These are phyloP conservation scores for Nomada ruficornis DNA, from an alignment of 2,888 invertebrate genomes.

Conservation along the genomic window DNA sequence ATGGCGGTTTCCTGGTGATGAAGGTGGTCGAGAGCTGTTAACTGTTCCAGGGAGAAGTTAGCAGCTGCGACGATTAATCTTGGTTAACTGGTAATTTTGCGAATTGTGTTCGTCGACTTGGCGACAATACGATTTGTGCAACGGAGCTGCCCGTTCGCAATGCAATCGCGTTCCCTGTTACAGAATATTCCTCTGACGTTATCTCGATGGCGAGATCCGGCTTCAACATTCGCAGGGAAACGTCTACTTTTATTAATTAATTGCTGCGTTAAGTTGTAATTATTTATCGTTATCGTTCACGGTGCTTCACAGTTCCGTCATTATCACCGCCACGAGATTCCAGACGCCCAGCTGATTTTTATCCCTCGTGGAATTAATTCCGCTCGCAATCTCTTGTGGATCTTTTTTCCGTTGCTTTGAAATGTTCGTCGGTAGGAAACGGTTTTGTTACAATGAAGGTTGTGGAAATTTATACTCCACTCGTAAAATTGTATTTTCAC, in stretches of 20 bases:
- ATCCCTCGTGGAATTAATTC: not conserved
- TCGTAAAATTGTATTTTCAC: not conserved
- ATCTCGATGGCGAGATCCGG: slow-evolving; percentile 36
- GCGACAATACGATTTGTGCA: slow-evolving; percentile 41
- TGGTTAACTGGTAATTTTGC: slow-evolving; percentile 43
- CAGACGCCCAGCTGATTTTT: not conserved
- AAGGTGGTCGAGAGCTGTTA: slow-evolving; percentile 13
- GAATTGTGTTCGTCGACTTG: slow-evolving; percentile 35
- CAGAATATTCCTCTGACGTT: slow-evolving; percentile 31
- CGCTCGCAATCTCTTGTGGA: not conserved
- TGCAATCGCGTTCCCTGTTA: slow-evolving; percentile 17
- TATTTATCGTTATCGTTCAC: slow-evolving; percentile 26
- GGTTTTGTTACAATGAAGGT: not conserved
- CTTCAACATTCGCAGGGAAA: slow-evolving; percentile 17
- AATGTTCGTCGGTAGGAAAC: too few relatives aligned
- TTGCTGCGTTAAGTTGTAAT: slow-evolving; percentile 41
- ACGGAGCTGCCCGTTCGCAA: slow-evolving; percentile 23
- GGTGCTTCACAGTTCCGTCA: not conserved
- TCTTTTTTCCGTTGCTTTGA: not conserved
- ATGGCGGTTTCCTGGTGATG: not conserved
- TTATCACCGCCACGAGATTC: slow-evolving; percentile 1
- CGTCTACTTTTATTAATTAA: slow-evolving; percentile 51
- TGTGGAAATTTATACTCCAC: not conserved
- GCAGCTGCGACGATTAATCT: slow-evolving; percentile 18
- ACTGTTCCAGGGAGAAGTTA: not conserved